Conservation (phyloP, 2,797 vertebrate species). For the Poecilia picta region DNA sequence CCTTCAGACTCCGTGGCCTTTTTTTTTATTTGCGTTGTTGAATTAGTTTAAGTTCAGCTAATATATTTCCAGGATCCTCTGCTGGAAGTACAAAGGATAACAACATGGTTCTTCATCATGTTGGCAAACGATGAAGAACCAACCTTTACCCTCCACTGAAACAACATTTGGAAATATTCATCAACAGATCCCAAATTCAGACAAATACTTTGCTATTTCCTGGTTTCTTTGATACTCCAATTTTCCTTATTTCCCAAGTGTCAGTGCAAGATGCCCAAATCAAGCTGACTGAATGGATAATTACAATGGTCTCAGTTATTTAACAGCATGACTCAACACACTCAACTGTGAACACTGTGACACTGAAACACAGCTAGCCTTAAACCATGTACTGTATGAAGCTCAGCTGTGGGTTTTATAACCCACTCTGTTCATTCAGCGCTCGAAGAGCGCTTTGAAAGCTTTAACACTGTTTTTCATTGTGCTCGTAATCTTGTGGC, state of each 20-base stretch:
- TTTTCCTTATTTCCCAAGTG: slow-evolving; percentile 39
- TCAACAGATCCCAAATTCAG: slow-evolving; percentile 36
- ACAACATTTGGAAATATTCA: slow-evolving; percentile 62
- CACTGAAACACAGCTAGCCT: slow-evolving; percentile 53
- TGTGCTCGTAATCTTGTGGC: slow-evolving; percentile 75
- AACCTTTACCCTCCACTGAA: slow-evolving; percentile 61
- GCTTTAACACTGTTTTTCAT: slow-evolving; percentile 67
- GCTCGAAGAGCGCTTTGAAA: slow-evolving; percentile 70
- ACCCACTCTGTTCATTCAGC: slow-evolving; percentile 68
- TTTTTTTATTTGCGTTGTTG: slow-evolving; percentile 34
- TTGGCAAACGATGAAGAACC: not conserved
- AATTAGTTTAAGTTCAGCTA: slow-evolving; percentile 8
- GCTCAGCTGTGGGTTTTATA: slow-evolving; percentile 70
- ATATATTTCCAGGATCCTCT: slow-evolving; percentile 34
- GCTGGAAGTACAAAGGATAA: not conserved
- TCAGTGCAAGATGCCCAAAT: slow-evolving; percentile 20
- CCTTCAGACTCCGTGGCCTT: not conserved
- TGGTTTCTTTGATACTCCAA: not conserved
- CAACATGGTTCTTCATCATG: no score
- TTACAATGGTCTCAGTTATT: slow-evolving; percentile 57
- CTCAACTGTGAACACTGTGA: slow-evolving; percentile 56
- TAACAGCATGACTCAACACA: slow-evolving; percentile 59
- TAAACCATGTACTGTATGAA: slow-evolving; percentile 64
- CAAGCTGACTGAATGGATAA: slow-evolving; percentile 37
- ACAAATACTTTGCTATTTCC: slow-evolving; percentile 14